Base-by-base conservation (phyloP, 2,113 vertebrate genomes). In the Oreochromis spilurus region DNA sequence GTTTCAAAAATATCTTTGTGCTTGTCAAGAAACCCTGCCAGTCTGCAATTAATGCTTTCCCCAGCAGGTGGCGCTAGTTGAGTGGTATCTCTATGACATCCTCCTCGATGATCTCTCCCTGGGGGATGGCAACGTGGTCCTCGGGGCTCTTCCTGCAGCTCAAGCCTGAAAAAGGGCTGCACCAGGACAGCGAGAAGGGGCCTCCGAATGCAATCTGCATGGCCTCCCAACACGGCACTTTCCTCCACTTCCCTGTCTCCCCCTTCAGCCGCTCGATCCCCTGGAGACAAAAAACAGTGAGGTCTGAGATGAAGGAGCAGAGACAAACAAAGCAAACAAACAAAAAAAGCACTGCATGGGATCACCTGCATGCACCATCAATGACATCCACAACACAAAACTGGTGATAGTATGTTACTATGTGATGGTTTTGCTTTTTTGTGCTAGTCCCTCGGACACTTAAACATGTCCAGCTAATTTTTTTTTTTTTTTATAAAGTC, bases 201-300 rank as follows among this genome's bases (percentile, higher is more conserved):
- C 98, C 97, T 0, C 98, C 98, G 0, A 98, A 99, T 0, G 97
- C 97, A 84, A 93, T 87, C 88, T 96, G 94, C 95, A 98, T 95
- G 7, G 96, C 96, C 87, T 97, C 96, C 97, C 98, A 97, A 90
- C 96, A 95, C 0, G 95, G 84, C 11, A 70, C 90, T 94, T 89
- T 97, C 91, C 96, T 96, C 97, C 98, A 97, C 11, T 94, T 97
- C 6, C 97, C 97, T 4, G 96, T 94, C 93, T 99, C 97, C 3
- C 97, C 96, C 86, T 99, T 98, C 82, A 99, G 96, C 55, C 97
- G 97, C 88, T 99, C 98, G 4, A 99, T 99, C 43, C 97, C 97
- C 98, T 99, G 95, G n/a, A 90, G 94, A 89, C 62, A 83, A 95
- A 57, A 92, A 29, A 67, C 34, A 82, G 19, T 65, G 40, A 86